These are phyloP conservation scores for Poecile montanus DNA, from an alignment of 2,797 vertebrate genomes.

Conservation along the genomic window DNA sequence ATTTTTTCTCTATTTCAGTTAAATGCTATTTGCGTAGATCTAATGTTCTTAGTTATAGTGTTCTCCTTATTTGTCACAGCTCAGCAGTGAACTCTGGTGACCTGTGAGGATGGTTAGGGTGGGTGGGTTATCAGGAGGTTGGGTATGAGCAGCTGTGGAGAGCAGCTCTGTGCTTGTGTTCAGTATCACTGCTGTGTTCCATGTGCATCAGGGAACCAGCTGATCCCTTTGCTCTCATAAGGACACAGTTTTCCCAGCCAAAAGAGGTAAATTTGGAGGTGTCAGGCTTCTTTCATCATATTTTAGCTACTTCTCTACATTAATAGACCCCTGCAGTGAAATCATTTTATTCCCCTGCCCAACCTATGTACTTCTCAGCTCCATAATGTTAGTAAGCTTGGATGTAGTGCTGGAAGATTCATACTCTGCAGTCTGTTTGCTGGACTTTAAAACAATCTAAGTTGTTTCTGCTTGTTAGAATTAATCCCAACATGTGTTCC, in stretches of 20 bases:
- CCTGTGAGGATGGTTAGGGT: neutral
- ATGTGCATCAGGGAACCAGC: neutral
- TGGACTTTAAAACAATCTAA: neutral
- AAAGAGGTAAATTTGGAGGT: neutral
- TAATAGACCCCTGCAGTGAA: neutral
- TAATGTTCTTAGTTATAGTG: slow-evolving; percentile 54
- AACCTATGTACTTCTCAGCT: neutral
- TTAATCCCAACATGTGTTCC: neutral
- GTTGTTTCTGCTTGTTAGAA: neutral
- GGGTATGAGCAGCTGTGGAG: neutral
- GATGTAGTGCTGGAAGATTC: neutral
- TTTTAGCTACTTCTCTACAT: neutral
- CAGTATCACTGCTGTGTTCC: neutral
- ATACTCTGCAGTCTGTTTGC: neutral
- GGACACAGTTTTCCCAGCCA: neutral
- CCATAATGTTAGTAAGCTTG: neutral
- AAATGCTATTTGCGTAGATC: slow-evolving; percentile 49
- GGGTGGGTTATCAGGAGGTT: neutral
- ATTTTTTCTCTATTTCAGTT: slow-evolving; percentile 68
- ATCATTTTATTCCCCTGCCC: neutral
- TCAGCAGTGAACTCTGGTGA: slow-evolving; percentile 37
- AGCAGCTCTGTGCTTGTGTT: neutral
- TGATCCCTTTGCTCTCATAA: neutral
- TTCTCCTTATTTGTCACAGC: slow-evolving; percentile 41
- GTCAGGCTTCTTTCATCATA: neutral